Percentiles rank a stretch among this genome's conserved stretches.
Conservation (phyloP, 2,113 vertebrate species). For the Corydoras maculifer region DNA sequence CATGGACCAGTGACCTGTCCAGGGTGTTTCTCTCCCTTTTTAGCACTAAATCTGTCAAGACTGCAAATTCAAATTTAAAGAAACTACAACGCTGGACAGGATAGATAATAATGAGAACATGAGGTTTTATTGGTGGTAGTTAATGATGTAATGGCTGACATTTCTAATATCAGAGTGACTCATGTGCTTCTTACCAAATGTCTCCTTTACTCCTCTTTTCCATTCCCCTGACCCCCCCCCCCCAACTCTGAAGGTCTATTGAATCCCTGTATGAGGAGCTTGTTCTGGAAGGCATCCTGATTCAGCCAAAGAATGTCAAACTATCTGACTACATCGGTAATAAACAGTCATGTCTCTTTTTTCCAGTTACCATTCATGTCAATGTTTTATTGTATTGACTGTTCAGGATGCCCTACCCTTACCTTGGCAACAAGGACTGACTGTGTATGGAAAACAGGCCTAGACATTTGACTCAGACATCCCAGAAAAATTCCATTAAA, state of each 20-base stretch:
- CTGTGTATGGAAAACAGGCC: background rate
- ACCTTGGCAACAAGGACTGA: background rate
- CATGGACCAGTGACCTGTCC: no score
- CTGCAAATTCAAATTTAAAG: no score
- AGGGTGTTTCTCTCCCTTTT: no score
- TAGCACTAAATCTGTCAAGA: no score
- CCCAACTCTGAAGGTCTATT: constrained; percentile 58
- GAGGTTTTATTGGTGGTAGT: background rate
- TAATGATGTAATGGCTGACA: constrained; percentile 9
- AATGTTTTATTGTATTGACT: no score
- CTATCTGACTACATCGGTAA: constrained; percentile 74
- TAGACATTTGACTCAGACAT: background rate
- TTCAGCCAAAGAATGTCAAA: constrained; percentile 62
- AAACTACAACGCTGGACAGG: no score
- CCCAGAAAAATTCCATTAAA: no score
- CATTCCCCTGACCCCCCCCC: background rate
- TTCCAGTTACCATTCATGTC: no score
- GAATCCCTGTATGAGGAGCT: constrained; percentile 76
- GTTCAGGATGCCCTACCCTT: no score
- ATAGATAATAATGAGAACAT: background rate
- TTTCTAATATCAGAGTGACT: constrained; percentile 3
- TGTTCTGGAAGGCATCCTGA: constrained; percentile 67
- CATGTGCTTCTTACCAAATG: constrained; percentile 7
- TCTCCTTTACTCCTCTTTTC: constrained; percentile 15
- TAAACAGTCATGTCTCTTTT: background rate